phyloP scores from a whole-genome alignment of 1,140 invertebrate genomes.

The Drosophila simulans region DNA sequence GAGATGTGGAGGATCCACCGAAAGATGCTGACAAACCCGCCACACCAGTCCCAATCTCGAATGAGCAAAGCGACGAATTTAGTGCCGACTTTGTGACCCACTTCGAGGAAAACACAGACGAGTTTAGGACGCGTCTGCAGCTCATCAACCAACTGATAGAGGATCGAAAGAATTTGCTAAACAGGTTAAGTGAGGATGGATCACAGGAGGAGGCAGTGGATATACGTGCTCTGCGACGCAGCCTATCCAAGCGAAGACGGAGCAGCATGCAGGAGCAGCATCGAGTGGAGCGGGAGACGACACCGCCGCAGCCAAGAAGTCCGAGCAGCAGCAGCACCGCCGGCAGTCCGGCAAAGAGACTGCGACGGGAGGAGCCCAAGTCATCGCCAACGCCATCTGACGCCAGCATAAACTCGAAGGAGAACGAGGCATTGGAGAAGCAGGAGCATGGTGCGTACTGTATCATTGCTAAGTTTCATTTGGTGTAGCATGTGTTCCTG shows the following conservation, averaged over 20 bases:
- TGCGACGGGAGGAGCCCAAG: conserved; percentile 41
- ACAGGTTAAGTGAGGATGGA: conserved; percentile 29
- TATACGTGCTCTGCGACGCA: conserved; percentile 18
- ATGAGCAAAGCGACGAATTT: not conserved
- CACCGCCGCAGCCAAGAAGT: conserved; percentile 16
- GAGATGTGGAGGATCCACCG: not conserved
- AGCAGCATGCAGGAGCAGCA: conserved; percentile 27
- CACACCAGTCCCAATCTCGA: not conserved
- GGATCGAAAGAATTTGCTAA: conserved; percentile 31
- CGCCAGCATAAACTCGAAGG: conserved; percentile 75
- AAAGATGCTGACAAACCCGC: conserved; percentile 1
- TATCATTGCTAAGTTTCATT: not conserved
- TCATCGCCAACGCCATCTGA: conserved; percentile 76
- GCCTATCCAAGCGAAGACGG: conserved; percentile 40
- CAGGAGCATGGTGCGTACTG: conserved; percentile 62
- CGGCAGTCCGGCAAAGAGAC: conserved; percentile 49
- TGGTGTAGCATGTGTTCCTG: not conserved
- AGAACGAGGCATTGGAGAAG: conserved; percentile 75
- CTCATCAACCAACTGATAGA: conserved; percentile 51
- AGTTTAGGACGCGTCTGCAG: conserved; percentile 50
- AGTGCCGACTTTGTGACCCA: conserved; percentile 41
- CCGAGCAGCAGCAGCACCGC: conserved; percentile 51
- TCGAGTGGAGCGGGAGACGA: conserved; percentile 10
- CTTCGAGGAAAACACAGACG: conserved; percentile 52
- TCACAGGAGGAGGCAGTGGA: conserved; percentile 16